Percentiles rank a stretch among this genome's conserved stretches.
phyloP scores from a whole-genome alignment of 2,113 vertebrate genomes.

The Leptosomus discolor region DNA sequence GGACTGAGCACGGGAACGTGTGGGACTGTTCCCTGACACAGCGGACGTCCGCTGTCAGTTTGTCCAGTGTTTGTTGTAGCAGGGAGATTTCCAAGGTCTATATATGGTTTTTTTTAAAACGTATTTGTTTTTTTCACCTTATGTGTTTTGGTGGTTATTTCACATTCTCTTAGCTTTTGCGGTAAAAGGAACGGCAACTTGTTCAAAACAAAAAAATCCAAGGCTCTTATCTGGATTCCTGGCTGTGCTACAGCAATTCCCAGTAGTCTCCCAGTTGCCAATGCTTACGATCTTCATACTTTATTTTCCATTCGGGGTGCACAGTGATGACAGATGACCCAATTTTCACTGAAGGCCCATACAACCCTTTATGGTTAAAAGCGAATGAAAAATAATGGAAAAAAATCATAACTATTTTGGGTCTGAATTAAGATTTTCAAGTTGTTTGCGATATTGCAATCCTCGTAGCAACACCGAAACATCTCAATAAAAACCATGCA shows the following conservation, averaged over 20 bases:
- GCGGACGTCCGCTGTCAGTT: neutral
- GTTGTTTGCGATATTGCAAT: neutral
- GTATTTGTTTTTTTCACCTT: neutral
- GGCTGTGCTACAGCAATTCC: neutral
- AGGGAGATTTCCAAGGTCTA: neutral
- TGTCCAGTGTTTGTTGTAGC: neutral
- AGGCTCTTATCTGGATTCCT: neutral
- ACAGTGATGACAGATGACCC: neutral
- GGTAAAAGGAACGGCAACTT: neutral
- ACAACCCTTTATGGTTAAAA: neutral
- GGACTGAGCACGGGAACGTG: rapidly evolving
- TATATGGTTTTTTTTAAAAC: neutral
- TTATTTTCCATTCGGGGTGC: neutral
- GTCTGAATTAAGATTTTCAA: neutral
- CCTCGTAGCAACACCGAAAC: rapidly evolving
- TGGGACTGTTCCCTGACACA: neutral
- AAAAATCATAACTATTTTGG: neutral
- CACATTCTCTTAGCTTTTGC: neutral
- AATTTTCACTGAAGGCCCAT: neutral
- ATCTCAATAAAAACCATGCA: neutral
- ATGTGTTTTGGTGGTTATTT: neutral
- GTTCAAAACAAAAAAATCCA: neutral
- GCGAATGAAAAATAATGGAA: rapidly evolving
- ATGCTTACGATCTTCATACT: neutral
- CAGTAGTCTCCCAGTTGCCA: neutral